Evolutionary conservation across 92 coral and sea anemone species (phyloP).

Genomic region (Hydrozoanthus gracilis): DNA sequence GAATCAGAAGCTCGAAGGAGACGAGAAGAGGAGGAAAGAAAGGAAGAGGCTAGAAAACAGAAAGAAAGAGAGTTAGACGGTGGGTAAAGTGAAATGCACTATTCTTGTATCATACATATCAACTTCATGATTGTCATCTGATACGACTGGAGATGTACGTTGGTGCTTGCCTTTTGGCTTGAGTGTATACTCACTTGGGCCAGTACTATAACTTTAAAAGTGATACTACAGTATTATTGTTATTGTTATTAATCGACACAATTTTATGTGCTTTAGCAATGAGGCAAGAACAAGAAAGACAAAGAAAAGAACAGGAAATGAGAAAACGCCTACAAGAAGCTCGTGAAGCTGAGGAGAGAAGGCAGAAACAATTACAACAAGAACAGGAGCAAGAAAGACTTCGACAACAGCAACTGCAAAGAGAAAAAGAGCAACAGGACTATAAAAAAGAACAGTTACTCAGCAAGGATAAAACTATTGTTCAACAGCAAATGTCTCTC

Average conservation of each 20-base stretch:
- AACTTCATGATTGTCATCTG: background rate
- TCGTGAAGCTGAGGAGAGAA: conserved; percentile 69
- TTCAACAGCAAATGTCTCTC: conserved; percentile 76
- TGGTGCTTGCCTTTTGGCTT: too few species aligned
- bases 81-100: background rate
- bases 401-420: conserved; percentile 33
- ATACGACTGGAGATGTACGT: background rate
- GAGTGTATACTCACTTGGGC: too few species aligned
- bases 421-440: conserved; percentile 56
- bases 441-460: conserved; percentile 79
- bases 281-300: conserved; percentile 92
- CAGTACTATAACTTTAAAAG: background rate
- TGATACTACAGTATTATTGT: background rate
- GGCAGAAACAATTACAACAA: conserved; percentile 44
- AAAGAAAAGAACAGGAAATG: conserved; percentile 92
- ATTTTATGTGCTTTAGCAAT: conserved; percentile 67
- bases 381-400: conserved; percentile 41
- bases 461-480: conserved; percentile 86
- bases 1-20: conserved; percentile 45
- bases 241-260: background rate
- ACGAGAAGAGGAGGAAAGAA: too few species aligned
- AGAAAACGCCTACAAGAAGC: conserved; percentile 90
- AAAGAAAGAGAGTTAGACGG: background rate
- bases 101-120: background rate
- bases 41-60: too few species aligned